Evolutionary conservation across 1,140 invertebrate species (phyloP).

Genomic region (Platorchestia sp.): DNA sequence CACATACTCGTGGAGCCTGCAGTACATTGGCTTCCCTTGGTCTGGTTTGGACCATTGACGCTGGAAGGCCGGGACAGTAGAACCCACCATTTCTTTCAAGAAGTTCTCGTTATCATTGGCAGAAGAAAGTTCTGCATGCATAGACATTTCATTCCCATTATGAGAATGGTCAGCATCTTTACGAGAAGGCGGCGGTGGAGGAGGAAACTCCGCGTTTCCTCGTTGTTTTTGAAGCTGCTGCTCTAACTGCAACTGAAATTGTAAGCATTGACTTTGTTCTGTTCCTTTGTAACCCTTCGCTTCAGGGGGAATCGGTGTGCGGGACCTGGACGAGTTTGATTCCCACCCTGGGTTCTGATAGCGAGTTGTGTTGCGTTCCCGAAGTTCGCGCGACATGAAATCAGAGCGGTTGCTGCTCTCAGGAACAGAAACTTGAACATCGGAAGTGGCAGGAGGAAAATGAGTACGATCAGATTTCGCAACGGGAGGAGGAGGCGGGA

Average conservation of each 20-base stretch:
- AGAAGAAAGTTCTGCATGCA: not conserved
- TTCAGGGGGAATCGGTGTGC: not conserved
- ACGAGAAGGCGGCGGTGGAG: not conserved
- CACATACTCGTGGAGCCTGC: not conserved
- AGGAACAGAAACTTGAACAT: not conserved
- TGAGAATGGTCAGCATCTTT: not conserved
- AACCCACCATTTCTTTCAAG: not conserved
- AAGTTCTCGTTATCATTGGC: not conserved
- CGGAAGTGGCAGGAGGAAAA: not conserved
- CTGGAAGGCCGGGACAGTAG: not conserved
- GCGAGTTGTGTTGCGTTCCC: constrained; percentile 9
- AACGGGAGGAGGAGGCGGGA: not conserved
- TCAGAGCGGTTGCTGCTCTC: not conserved
- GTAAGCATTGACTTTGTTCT: not conserved
- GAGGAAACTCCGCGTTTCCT: not conserved
- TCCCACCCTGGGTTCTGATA: constrained; percentile 33
- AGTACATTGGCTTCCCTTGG: not conserved
- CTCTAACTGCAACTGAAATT: constrained; percentile 27
- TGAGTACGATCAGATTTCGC: not conserved
- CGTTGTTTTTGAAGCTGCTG: not conserved
- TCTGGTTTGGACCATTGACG: not conserved
- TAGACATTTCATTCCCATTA: not conserved
- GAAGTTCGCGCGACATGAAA: not conserved
- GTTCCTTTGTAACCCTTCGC: not conserved
- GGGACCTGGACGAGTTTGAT: not conserved